Percentiles rank a stretch among this genome's conserved stretches.
These are phyloP conservation scores for Phragmatobia fuliginosa DNA, from an alignment of 2,888 invertebrate genomes.

Conservation along the genomic window DNA sequence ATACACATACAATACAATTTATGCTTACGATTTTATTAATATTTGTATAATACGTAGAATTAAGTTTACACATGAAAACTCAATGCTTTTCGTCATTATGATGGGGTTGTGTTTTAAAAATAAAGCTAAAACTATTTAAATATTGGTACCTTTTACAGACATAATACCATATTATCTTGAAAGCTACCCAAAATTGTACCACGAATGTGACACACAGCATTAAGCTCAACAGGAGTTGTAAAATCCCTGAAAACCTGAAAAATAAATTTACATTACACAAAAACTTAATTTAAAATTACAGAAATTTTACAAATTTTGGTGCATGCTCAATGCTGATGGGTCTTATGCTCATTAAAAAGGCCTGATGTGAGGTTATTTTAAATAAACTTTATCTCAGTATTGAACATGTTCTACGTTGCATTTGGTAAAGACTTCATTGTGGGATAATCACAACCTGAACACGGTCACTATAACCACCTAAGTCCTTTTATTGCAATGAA, in stretches of 20 bases:
- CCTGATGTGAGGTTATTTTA: too few species aligned
- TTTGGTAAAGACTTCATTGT: too few species aligned
- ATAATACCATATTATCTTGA: constrained; percentile 71
- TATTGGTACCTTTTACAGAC: constrained; percentile 44
- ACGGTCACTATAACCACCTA: too few species aligned
- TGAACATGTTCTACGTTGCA: too few species aligned
- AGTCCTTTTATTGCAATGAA: not conserved
- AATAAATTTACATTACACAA: not conserved
- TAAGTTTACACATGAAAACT: too few species aligned
- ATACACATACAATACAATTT: not conserved
- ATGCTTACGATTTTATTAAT: not conserved
- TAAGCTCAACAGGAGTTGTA: constrained; percentile 62
- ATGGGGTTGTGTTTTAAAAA: not conserved
- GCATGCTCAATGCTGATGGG: too few species aligned
- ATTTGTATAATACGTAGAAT: not conserved
- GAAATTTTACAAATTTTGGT: too few species aligned
- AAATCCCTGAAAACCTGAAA: constrained; percentile 60
- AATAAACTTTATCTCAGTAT: too few species aligned
- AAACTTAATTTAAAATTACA: too few species aligned
- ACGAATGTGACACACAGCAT: constrained; percentile 67
- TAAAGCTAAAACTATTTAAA: constrained; percentile 51
- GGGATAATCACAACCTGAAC: too few species aligned
- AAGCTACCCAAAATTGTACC: constrained; percentile 72
- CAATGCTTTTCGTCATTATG: not conserved
- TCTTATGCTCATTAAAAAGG: too few species aligned